Evolutionary conservation across 2,797 vertebrate genomes (phyloP).

Genomic region (Margarornis squamiger): DNA sequence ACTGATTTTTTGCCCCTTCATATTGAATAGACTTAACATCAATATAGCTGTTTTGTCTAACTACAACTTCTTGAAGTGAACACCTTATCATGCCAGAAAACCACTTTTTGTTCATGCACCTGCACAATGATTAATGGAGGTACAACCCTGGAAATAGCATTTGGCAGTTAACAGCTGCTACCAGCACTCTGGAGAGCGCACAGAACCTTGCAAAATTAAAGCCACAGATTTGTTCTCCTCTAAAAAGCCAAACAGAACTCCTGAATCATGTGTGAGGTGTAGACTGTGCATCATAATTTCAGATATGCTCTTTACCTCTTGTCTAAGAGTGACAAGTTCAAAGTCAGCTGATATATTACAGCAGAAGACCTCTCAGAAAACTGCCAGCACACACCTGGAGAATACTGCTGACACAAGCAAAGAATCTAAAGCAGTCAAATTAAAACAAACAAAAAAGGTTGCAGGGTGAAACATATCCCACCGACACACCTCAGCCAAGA

Average conservation of each 20-base stretch:
- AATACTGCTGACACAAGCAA: neutral
- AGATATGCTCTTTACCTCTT: neutral
- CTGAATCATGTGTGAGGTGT: constrained; percentile 12
- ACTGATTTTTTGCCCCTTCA: neutral
- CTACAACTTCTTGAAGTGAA: constrained; percentile 10
- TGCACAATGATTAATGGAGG: constrained; percentile 62
- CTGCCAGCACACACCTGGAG: neutral
- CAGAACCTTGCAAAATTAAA: constrained; percentile 62
- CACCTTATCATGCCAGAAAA: constrained; percentile 47
- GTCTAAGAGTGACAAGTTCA: constrained; percentile 23
- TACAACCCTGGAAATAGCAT: constrained; percentile 50
- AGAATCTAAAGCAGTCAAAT: constrained; percentile 17
- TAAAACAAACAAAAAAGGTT: neutral
- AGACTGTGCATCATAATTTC: constrained; percentile 26
- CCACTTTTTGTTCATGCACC: constrained; percentile 34
- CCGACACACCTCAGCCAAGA: neutral
- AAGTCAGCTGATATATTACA: constrained; percentile 31
- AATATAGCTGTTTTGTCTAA: constrained; percentile 20
- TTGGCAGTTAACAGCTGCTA: constrained; percentile 63
- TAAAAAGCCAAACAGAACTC: constrained; percentile 24
- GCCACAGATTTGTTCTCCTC: constrained; percentile 23
- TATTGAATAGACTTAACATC: constrained; percentile 23
- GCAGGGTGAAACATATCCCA: neutral
- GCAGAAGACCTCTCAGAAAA: constrained; percentile 14
- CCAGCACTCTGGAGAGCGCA: constrained; percentile 52